Percentiles rank a stretch among this genome's conserved stretches.
Conservation (phyloP, 2,797 vertebrate genomes). For the Prunella strophiata region DNA sequence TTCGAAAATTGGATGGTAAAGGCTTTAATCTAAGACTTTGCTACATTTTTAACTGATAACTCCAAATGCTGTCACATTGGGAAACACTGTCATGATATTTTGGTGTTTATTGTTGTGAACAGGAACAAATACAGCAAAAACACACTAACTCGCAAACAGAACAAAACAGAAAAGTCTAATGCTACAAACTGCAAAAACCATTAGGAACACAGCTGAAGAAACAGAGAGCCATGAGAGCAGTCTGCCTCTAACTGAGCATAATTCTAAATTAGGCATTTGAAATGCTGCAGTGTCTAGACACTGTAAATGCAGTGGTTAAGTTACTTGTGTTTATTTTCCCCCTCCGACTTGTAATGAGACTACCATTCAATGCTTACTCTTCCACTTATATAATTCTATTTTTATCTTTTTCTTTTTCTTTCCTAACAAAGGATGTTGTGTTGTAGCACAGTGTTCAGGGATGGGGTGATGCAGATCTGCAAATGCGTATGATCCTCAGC, state of each 20-base stretch:
- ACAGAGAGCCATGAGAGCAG: background rate
- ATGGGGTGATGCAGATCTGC: background rate
- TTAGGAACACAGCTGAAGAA: background rate
- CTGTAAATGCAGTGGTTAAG: background rate
- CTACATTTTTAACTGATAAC: background rate
- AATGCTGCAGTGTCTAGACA: conserved; percentile 7
- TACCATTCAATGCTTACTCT: background rate
- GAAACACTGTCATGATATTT: background rate
- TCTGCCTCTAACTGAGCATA: background rate
- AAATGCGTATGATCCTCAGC: background rate
- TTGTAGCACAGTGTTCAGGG: background rate
- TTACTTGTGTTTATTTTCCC: background rate
- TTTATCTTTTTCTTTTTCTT: background rate
- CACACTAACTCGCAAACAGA: background rate
- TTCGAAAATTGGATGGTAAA: background rate
- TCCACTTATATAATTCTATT: background rate
- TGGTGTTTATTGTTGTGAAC: background rate
- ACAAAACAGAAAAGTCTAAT: background rate
- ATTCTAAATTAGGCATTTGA: conserved; percentile 1
- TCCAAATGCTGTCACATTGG: background rate
- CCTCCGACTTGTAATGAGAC: background rate
- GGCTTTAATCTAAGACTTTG: background rate
- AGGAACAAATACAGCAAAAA: background rate
- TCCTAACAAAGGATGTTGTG: background rate
- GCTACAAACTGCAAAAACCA: background rate